These are phyloP conservation scores for Oncorhynchus masou DNA, from an alignment of 2,113 vertebrate genomes.

Conservation along the genomic window DNA sequence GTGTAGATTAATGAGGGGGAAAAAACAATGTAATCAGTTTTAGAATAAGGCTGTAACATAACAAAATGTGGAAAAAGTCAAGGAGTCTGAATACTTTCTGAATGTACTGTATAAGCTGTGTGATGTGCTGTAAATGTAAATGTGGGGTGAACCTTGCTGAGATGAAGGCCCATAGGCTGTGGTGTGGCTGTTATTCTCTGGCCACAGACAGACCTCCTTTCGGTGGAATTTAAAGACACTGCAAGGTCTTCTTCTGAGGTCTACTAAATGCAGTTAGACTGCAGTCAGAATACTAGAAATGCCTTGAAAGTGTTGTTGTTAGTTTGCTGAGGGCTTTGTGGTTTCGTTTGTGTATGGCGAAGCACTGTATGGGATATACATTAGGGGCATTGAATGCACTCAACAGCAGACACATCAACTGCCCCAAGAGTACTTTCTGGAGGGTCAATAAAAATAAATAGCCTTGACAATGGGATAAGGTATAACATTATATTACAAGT, in stretches of 20 bases:
- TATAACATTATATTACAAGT: conserved; percentile 64
- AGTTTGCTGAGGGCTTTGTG: background rate
- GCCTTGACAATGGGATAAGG: conserved; percentile 72
- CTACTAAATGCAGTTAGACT: background rate
- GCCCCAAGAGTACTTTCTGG: conserved; percentile 31
- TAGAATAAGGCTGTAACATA: too few species aligned
- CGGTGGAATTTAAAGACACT: background rate
- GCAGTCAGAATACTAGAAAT: background rate
- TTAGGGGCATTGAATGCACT: background rate
- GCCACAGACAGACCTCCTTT: background rate
- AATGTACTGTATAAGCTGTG: background rate
- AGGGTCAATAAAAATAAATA: conserved; percentile 43
- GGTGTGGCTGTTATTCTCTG: background rate
- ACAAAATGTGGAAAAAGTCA: too few species aligned
- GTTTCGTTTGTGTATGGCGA: background rate
- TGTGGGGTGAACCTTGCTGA: background rate
- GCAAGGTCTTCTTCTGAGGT: background rate
- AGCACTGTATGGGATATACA: background rate
- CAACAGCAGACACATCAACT: background rate
- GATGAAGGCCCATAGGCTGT: background rate
- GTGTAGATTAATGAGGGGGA: too few species aligned
- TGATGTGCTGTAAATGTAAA: background rate
- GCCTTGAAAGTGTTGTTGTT: background rate
- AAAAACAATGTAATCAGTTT: too few species aligned
- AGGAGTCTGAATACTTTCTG: too few species aligned